Conservation (phyloP, 2,888 invertebrate genomes). For the Chymomyza caudatula region DNA sequence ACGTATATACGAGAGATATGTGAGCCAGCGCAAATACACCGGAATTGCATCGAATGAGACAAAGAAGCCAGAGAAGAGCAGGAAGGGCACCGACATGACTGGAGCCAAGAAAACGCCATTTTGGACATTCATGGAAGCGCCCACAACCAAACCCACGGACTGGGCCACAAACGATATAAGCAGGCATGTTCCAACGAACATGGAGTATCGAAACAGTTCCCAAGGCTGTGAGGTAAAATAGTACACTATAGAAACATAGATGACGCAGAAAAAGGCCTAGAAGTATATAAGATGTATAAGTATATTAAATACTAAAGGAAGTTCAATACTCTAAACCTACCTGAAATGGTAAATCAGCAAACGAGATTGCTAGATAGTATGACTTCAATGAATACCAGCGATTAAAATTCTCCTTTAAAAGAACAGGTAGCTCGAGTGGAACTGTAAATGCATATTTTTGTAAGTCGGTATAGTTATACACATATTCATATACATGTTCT, state of each 20-base stretch:
- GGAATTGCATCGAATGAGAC: constrained; percentile 98
- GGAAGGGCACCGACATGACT: constrained; percentile 96
- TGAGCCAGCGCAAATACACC: constrained; percentile 95
- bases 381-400: constrained; percentile 97
- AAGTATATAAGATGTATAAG: constrained; percentile 60
- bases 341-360: constrained; percentile 99
- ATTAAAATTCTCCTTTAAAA: constrained; percentile 96
- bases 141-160: constrained; percentile 95
- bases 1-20: constrained; percentile 95
- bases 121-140: constrained; percentile 96
- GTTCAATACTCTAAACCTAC: constrained; percentile 79
- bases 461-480: no score
- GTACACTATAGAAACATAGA: constrained; percentile 95
- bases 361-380: constrained; percentile 96
- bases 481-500: no score
- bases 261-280: constrained; percentile 94
- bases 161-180: constrained; percentile 96
- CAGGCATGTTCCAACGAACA: constrained; percentile 93
- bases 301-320: neutral
- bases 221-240: constrained; percentile 96
- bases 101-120: constrained; percentile 98
- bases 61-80: constrained; percentile 97
- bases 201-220: constrained; percentile 88
- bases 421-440: constrained; percentile 96
- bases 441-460: no score